Percentiles rank a stretch among this genome's conserved stretches.
phyloP scores from a whole-genome alignment of 2,797 vertebrate species.

The Melanotaenia maccullochi region DNA sequence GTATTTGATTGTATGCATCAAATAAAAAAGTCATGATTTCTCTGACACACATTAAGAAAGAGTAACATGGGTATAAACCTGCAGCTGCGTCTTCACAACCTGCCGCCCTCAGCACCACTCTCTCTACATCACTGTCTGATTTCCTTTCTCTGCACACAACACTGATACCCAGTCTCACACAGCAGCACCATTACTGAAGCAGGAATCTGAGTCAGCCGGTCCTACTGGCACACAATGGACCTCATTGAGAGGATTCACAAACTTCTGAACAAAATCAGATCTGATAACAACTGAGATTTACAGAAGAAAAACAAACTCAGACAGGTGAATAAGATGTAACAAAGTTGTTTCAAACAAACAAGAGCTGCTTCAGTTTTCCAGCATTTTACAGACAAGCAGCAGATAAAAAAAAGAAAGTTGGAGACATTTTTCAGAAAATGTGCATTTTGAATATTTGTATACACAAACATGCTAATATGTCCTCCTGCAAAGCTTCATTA shows the following conservation, averaged over 20 bases:
- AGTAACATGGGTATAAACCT: too few relatives aligned
- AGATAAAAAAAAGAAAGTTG: neutral
- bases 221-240: conserved; percentile 35
- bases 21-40: too few relatives aligned
- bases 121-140: neutral
- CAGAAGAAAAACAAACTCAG: neutral
- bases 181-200: neutral
- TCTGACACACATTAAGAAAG: too few relatives aligned
- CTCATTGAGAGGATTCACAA: conserved; percentile 38
- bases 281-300: too few relatives aligned
- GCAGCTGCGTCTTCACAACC: neutral
- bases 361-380: neutral
- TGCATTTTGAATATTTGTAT: too few relatives aligned
- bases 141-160: conserved; percentile 37
- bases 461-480: too few relatives aligned
- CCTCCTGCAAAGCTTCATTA: too few relatives aligned
- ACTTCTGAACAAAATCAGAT: conserved; percentile 17
- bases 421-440: too few relatives aligned
- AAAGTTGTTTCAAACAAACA: neutral
- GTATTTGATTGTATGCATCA: too few relatives aligned
- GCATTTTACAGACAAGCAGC: neutral
- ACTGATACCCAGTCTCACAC: conserved; percentile 20
- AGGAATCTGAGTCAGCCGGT: conserved; percentile 6
- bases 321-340: neutral
- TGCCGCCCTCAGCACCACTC: neutral